Evolutionary conservation across 2,888 invertebrate species (phyloP).

Genomic region (Sepiola atlantica): DNA sequence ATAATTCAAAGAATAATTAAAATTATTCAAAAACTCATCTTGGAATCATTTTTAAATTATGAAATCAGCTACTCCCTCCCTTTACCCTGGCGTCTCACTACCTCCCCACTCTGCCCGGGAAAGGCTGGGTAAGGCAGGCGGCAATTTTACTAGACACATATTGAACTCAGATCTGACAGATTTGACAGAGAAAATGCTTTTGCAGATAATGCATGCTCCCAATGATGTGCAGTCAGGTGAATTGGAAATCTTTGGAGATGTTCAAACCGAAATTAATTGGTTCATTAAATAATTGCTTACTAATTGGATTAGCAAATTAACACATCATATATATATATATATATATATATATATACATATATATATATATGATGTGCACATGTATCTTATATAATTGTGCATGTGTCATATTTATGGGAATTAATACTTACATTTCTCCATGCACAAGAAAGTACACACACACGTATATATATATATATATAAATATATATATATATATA

Average conservation of each 20-base stretch:
- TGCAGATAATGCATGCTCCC: neutral
- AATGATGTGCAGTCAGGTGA: slow-evolving; percentile 12
- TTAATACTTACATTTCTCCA: neutral
- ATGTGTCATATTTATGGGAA: neutral
- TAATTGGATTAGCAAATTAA: slow-evolving; percentile 32
- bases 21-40: neutral
- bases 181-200: neutral
- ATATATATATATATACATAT: slow-evolving; percentile 6
- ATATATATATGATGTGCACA: neutral
- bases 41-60: neutral
- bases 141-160: neutral
- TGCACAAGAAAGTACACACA: neutral
- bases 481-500: neutral
- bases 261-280: slow-evolving; percentile 5
- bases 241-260: slow-evolving; percentile 18
- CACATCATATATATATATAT: neutral
- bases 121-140: slow-evolving; percentile 2
- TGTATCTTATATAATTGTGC: neutral
- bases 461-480: neutral
- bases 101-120: neutral
- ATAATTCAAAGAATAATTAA: neutral
- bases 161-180: slow-evolving; percentile 32
- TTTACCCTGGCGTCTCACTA: too few species aligned
- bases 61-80: neutral
- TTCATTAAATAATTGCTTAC: slow-evolving; percentile 32